These are phyloP conservation scores for Ceratitis capitata DNA, from an alignment of 1,140 invertebrate species.

Conservation along the genomic window DNA sequence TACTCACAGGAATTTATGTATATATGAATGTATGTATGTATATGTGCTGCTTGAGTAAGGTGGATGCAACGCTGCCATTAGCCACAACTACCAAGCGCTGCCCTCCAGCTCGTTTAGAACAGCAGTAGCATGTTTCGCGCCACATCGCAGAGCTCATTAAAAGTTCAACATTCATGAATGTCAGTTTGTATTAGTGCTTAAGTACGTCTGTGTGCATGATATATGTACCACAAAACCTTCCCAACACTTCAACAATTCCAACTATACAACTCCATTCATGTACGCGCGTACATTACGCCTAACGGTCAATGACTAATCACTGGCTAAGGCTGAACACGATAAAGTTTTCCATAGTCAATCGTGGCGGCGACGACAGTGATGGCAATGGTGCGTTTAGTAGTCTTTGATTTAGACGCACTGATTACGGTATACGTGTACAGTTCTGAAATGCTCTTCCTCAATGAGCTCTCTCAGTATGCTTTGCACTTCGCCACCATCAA, in stretches of 20 bases:
- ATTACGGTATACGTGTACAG: background rate
- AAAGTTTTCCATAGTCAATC: background rate
- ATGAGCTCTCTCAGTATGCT: background rate
- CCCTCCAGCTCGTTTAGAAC: background rate
- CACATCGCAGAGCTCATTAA: background rate
- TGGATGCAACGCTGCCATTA: background rate
- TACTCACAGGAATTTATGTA: background rate
- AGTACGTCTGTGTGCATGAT: background rate
- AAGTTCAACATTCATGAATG: constrained; percentile 5
- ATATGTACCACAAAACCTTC: background rate
- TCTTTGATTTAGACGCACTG: background rate
- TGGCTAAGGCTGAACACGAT: background rate
- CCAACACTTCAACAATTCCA: background rate
- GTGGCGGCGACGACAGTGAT: too few relatives aligned
- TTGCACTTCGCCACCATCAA: constrained; percentile 10
- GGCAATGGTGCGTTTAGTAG: background rate
- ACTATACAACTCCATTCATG: background rate
- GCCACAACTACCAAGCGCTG: background rate
- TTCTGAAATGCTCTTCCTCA: background rate
- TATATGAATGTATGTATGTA: too few relatives aligned
- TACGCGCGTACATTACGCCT: too few relatives aligned
- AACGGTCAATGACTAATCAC: background rate
- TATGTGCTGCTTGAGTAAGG: background rate
- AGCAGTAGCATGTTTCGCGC: background rate
- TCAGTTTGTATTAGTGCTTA: background rate